Percentiles rank a stretch among this genome's conserved stretches.
Conservation (phyloP, 2,113 vertebrate species). For the Ciconia maguari region DNA sequence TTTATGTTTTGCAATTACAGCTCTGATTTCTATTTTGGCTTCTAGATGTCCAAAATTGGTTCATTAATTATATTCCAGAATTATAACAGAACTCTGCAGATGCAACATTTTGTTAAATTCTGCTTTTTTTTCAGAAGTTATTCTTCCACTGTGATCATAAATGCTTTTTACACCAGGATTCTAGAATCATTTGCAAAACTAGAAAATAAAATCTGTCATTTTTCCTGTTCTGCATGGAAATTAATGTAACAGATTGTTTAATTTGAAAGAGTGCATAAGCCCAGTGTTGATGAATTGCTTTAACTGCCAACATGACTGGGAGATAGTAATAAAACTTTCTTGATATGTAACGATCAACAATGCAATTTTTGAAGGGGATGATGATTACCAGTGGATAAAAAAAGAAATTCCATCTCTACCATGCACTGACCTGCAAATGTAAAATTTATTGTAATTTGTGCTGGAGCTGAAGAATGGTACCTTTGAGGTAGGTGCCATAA, state of each 20-base stretch:
- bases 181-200: constrained; percentile 35
- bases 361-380: background rate
- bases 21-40: background rate
- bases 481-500: background rate
- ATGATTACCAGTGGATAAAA: background rate
- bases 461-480: background rate
- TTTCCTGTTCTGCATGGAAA: constrained; percentile 50
- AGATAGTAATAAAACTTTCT: constrained; percentile 51
- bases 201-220: constrained; percentile 46
- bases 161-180: background rate
- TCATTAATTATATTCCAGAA: background rate
- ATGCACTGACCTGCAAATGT: background rate
- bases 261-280: constrained; percentile 31
- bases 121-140: constrained; percentile 5
- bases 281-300: constrained; percentile 42
- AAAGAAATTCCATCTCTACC: constrained; percentile 12
- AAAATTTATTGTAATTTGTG: constrained; percentile 3
- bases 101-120: background rate
- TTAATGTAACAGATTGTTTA: constrained; percentile 50
- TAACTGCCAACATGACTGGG: constrained; percentile 21
- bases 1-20: background rate
- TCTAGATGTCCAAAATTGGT: background rate
- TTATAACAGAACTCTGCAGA: background rate
- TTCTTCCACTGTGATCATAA: background rate
- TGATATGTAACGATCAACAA: constrained; percentile 38